A percentile compares a stretch with the other conserved stretches of the same genome.
Conservation (phyloP, 53 echinoderm and acorn worm species). For the Echinometra lucunter region DNA sequence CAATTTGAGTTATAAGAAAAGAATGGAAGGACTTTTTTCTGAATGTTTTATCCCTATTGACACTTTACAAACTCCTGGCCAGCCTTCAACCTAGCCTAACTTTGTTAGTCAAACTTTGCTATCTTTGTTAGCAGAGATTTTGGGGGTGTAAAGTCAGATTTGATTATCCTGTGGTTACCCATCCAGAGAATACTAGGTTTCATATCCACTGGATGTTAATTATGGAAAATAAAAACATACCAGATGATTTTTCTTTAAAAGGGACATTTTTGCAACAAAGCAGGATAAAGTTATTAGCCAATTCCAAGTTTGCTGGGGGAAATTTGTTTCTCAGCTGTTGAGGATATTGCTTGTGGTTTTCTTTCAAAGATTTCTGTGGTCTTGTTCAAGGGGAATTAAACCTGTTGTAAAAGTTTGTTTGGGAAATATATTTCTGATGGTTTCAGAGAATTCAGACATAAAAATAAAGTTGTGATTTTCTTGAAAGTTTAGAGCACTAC, state of each 20-base stretch:
- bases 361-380: not conserved
- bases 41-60: no score
- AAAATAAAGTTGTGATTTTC: no score
- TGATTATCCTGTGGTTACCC: constrained; percentile 31
- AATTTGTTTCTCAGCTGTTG: not conserved
- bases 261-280: not conserved
- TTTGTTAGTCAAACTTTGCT: no score
- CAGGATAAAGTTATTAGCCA: not conserved
- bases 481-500: no score
- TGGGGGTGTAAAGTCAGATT: not conserved
- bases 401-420: no score
- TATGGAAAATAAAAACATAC: not conserved
- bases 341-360: not conserved
- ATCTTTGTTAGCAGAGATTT: no score
- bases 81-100: no score
- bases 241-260: not conserved
- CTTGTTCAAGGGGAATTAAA: not conserved
- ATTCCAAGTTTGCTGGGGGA: not conserved
- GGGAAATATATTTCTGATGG: no score
- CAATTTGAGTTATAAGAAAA: no score
- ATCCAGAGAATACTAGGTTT: constrained; percentile 29
- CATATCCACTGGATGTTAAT: constrained; percentile 19
- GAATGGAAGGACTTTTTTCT: no score
- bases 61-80: no score
- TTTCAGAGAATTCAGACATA: no score